These are phyloP conservation scores for Bradypodion ventrale DNA, from an alignment of 2,797 vertebrate genomes.

Conservation along the genomic window DNA sequence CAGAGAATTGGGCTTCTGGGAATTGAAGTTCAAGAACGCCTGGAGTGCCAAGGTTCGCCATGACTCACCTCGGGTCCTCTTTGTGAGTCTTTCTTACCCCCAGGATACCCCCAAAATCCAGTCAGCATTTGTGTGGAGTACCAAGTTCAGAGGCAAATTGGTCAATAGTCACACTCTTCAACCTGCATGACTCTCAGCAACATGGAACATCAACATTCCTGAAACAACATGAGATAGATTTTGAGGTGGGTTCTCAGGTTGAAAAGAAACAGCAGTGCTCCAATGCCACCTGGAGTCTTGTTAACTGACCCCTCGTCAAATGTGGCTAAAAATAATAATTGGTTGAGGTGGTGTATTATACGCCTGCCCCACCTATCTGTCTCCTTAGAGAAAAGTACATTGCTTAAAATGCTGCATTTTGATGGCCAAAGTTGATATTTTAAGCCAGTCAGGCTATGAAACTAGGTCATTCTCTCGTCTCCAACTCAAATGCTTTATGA, in stretches of 20 bases:
- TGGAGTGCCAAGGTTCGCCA: too few relatives aligned
- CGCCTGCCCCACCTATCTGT: not conserved
- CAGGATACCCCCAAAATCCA: not conserved
- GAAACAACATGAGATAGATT: slow-evolving; percentile 1
- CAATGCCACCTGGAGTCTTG: slow-evolving; percentile 16
- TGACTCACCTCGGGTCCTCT: too few relatives aligned
- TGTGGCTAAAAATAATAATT: slow-evolving; percentile 25
- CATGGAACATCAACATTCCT: not conserved
- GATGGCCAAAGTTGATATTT: slow-evolving; percentile 50
- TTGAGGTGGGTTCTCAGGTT: not conserved
- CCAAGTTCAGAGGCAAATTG: not conserved
- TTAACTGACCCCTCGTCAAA: slow-evolving; percentile 12
- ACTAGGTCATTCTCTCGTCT: slow-evolving; percentile 55
- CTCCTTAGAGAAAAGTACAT: not conserved
- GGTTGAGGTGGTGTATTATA: slow-evolving; percentile 37
- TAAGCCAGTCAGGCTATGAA: slow-evolving; percentile 44
- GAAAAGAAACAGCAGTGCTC: slow-evolving; percentile 9
- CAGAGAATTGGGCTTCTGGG: too few relatives aligned
- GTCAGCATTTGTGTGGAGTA: slow-evolving; percentile 3
- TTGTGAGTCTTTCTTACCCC: not conserved
- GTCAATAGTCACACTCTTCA: not conserved
- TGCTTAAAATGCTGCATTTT: slow-evolving; percentile 33
- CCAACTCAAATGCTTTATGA: slow-evolving; percentile 5
- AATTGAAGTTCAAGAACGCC: too few relatives aligned
- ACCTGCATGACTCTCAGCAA: not conserved